A percentile compares a stretch with the other conserved stretches of the same genome.
Evolutionary conservation across 2,113 vertebrate species (phyloP).

Genomic region (Nycticorax nycticorax): DNA sequence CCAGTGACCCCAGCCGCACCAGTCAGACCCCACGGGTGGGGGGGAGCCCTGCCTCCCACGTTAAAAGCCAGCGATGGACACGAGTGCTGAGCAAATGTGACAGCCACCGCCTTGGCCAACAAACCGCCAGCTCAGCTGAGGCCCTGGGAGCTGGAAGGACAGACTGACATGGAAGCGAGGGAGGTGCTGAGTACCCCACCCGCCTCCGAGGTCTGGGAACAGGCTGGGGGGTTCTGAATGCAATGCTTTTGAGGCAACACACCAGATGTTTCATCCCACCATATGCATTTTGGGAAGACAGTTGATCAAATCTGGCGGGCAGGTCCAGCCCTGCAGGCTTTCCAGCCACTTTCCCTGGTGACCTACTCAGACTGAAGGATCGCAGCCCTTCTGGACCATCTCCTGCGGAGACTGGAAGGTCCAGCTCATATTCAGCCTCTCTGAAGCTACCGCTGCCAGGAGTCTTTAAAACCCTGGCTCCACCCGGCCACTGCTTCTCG

Average conservation of each 20-base stretch:
- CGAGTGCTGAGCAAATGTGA: neutral
- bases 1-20: neutral
- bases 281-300: neutral
- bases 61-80: fast-evolving
- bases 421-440: neutral
- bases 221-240: neutral
- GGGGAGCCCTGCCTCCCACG: neutral
- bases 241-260: fast-evolving
- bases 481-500: fast-evolving
- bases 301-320: neutral
- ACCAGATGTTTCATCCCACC: neutral
- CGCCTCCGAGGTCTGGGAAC: neutral
- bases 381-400: fast-evolving
- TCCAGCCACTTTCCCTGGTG: neutral
- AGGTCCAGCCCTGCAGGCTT: neutral
- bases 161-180: fast-evolving
- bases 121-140: neutral
- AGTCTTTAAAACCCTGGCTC: neutral
- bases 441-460: neutral
- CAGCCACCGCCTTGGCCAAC: neutral
- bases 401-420: neutral
- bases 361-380: neutral
- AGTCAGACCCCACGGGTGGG: neutral
- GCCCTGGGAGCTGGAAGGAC: neutral
- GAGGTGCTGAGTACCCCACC: neutral